Evolutionary conservation across 2,888 invertebrate genomes (phyloP).

Genomic region (Schrankia costaestrigalis): DNA sequence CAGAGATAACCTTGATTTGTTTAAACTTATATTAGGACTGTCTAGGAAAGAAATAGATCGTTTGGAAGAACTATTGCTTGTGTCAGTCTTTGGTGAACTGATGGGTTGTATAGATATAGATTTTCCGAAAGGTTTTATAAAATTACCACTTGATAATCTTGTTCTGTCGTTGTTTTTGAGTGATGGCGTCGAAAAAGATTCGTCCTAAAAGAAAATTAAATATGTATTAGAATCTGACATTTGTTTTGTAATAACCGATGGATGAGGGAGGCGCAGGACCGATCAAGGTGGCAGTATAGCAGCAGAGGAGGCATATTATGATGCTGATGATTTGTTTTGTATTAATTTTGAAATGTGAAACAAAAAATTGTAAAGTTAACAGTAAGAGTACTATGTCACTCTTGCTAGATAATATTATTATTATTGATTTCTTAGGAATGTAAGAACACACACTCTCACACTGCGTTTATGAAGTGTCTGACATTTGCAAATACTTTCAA

Average conservation of each 20-base stretch:
- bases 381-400: no score
- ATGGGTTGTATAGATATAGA: conserved; percentile 50
- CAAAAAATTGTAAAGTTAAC: no score
- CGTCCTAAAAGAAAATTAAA: conserved; percentile 54
- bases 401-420: no score
- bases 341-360: no score
- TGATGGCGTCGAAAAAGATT: conserved; percentile 58
- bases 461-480: no score
- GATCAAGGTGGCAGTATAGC: no score
- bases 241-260: background rate
- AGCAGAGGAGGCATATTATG: no score
- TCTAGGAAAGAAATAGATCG: conserved; percentile 54
- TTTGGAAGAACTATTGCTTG: conserved; percentile 55
- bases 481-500: no score
- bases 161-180: conserved; percentile 44
- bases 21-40: conserved; percentile 39
- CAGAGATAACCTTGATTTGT: conserved; percentile 35
- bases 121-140: conserved; percentile 51
- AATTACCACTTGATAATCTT: conserved; percentile 45
- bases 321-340: no score
- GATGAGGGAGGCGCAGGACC: no score
- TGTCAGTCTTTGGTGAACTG: conserved; percentile 52
- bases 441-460: no score
- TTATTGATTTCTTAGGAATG: no score
- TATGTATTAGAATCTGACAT: background rate